These are phyloP conservation scores for Anolis apletophallus DNA, from an alignment of 2,797 vertebrate species.

Conservation along the genomic window DNA sequence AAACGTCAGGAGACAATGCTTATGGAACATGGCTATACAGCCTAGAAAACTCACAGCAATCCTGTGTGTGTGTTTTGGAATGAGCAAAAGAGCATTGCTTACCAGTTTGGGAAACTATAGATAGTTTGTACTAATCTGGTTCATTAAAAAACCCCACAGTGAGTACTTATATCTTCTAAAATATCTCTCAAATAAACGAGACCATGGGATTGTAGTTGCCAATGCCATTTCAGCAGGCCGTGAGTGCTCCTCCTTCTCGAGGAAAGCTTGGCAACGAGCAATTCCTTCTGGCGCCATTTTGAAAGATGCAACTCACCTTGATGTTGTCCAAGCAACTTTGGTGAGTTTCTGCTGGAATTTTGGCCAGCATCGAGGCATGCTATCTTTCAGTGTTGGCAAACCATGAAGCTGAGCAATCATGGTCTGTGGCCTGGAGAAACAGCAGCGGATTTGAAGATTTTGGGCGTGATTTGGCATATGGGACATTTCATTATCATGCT, in stretches of 20 bases:
- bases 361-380: too few relatives aligned
- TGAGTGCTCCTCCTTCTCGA: constrained; percentile 5
- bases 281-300: constrained; percentile 39
- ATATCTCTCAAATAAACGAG: constrained; percentile 46
- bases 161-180: constrained; percentile 49
- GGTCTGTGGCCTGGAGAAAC: constrained; percentile 24
- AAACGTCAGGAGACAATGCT: too few relatives aligned
- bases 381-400: neutral
- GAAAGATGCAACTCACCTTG: neutral
- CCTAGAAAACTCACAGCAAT: neutral
- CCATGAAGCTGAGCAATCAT: neutral
- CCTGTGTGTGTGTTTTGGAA: constrained; percentile 27
- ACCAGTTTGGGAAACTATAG: constrained; percentile 35
- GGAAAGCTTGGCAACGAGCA: constrained; percentile 14
- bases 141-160: constrained; percentile 52
- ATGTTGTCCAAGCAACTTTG: neutral
- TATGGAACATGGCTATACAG: too few relatives aligned
- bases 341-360: too few relatives aligned
- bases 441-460: constrained; percentile 7
- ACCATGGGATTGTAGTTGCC: constrained; percentile 40
- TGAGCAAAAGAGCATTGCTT: neutral
- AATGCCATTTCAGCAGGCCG: neutral
- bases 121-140: constrained; percentile 44
- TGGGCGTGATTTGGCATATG: neutral
- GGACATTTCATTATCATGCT: neutral